Conservation (phyloP, 2,113 vertebrate species). For the Elephas maximus region DNA sequence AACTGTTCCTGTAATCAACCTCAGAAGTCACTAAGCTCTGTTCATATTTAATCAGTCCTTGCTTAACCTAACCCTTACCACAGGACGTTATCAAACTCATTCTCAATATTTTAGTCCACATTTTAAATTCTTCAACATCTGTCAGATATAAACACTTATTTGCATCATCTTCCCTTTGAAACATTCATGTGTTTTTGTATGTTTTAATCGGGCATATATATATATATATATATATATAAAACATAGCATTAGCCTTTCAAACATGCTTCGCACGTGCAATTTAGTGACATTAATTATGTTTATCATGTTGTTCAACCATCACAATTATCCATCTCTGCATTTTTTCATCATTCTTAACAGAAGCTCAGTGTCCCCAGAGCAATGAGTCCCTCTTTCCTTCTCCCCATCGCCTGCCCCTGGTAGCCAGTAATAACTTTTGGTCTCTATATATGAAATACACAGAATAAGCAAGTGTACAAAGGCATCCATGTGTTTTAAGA, state of each 20-base stretch:
- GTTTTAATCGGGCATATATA: too few species aligned
- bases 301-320: neutral
- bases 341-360: neutral
- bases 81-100: neutral
- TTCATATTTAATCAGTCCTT: neutral
- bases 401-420: neutral
- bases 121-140: neutral
- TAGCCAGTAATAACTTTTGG: neutral
- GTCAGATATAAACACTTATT: neutral
- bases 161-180: neutral
- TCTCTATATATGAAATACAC: neutral
- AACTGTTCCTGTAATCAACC: neutral
- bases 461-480: neutral
- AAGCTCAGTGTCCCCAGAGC: neutral
- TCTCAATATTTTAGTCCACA: neutral
- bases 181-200: neutral
- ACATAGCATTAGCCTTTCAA: neutral
- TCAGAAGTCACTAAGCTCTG: neutral
- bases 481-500: neutral
- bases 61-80: neutral
- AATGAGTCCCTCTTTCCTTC: neutral
- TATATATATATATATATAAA: neutral
- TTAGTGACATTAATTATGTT: neutral
- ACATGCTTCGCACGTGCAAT: neutral
- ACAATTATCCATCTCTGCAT: neutral